Percentiles rank a stretch among this genome's conserved stretches.
phyloP scores from a whole-genome alignment of 2,888 invertebrate species.

The Orthosia cruda region DNA sequence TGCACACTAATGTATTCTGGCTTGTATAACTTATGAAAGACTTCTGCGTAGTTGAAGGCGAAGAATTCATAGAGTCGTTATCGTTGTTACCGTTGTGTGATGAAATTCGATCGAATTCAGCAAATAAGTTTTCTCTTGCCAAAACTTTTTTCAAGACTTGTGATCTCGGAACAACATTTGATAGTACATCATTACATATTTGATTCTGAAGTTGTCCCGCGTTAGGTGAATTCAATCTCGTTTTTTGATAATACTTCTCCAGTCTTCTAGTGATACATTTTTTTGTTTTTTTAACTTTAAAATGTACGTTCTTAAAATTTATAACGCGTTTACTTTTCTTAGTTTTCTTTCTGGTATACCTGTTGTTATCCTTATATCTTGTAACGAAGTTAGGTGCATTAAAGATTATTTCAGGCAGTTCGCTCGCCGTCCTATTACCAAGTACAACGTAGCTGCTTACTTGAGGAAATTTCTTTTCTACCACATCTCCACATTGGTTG shows the following conservation, averaged over 20 bases:
- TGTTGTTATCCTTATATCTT: slow-evolving; percentile 52
- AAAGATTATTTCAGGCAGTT: slow-evolving; percentile 69
- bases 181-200: slow-evolving; percentile 67
- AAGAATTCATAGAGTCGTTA: slow-evolving; percentile 62
- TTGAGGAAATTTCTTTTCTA: slow-evolving; percentile 44
- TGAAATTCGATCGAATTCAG: slow-evolving; percentile 54
- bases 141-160: slow-evolving; percentile 75
- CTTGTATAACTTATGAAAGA: slow-evolving; percentile 73
- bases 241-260: slow-evolving; percentile 70
- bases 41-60: slow-evolving; percentile 65
- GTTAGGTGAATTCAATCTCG: slow-evolving; percentile 60
- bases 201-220: slow-evolving; percentile 67
- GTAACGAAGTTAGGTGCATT: slow-evolving; percentile 63
- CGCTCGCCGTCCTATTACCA: slow-evolving; percentile 45
- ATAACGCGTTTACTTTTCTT: slow-evolving; percentile 68
- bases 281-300: slow-evolving; percentile 73
- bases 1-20: slow-evolving; percentile 74
- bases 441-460: slow-evolving; percentile 43
- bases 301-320: slow-evolving; percentile 70
- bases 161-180: slow-evolving; percentile 72
- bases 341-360: slow-evolving; percentile 55
- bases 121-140: slow-evolving; percentile 78
- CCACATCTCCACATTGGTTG: slow-evolving; percentile 57
- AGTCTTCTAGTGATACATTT: slow-evolving; percentile 62
- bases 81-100: slow-evolving; percentile 58